phyloP scores from a whole-genome alignment of 2,888 invertebrate genomes.

The Agrotis ipsilon region DNA sequence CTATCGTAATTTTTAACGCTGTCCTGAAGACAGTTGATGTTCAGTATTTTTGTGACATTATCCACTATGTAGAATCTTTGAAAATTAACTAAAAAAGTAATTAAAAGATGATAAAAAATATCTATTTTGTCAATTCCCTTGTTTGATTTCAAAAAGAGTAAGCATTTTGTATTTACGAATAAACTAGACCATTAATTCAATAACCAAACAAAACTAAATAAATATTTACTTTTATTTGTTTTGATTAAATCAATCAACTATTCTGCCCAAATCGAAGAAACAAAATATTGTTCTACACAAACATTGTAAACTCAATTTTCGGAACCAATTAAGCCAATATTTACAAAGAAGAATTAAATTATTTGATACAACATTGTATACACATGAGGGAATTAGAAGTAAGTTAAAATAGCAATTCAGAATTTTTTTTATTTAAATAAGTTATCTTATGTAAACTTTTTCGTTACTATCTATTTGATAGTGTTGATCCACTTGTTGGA shows the following conservation, averaged over 20 bases:
- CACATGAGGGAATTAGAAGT: background rate
- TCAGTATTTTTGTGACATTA: too few species aligned
- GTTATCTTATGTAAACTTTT: too few species aligned
- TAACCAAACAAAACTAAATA: slow-evolving; percentile 2
- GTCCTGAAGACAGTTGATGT: too few species aligned
- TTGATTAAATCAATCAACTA: slow-evolving; percentile 22
- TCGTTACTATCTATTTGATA: too few species aligned
- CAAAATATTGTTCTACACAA: slow-evolving; percentile 17
- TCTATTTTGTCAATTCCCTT: too few species aligned
- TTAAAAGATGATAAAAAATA: too few species aligned
- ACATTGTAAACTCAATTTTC: slow-evolving; percentile 21
- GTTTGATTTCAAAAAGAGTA: too few species aligned
- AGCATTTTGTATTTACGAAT: background rate
- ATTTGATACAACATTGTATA: slow-evolving; percentile 5
- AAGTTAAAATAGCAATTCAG: background rate
- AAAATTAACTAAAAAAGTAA: too few species aligned
- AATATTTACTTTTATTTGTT: slow-evolving; percentile 13
- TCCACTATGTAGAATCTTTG: too few species aligned
- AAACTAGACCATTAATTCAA: background rate
- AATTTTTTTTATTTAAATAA: too few species aligned
- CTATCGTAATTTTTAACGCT: too few species aligned
- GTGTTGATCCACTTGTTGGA: too few species aligned
- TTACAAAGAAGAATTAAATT: slow-evolving; percentile 23
- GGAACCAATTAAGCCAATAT: slow-evolving; percentile 26
- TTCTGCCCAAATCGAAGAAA: slow-evolving; percentile 10